These are phyloP conservation scores for Neosilurus mollespiculum DNA, from an alignment of 2,797 vertebrate species.

Conservation along the genomic window DNA sequence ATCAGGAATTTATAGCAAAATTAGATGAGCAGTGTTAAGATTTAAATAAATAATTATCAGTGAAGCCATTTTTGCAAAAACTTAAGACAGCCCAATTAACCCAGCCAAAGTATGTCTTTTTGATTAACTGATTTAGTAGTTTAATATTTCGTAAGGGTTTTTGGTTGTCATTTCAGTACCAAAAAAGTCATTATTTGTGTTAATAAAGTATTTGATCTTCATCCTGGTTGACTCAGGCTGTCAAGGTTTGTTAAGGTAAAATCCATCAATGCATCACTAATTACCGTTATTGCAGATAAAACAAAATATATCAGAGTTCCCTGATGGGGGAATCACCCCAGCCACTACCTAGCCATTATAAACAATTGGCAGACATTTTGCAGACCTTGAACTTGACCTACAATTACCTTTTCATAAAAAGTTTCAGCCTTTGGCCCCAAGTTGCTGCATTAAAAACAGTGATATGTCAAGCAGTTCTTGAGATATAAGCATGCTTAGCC, in stretches of 20 bases:
- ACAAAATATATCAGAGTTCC: too few relatives aligned
- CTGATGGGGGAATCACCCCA: too few relatives aligned
- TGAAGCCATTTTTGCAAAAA: neutral
- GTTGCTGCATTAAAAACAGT: too few relatives aligned
- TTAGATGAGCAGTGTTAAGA: neutral
- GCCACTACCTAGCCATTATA: too few relatives aligned
- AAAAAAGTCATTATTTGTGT: slow-evolving; percentile 17
- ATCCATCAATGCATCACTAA: too few relatives aligned
- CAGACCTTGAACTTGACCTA: too few relatives aligned
- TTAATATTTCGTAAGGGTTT: neutral
- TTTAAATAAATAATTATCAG: neutral
- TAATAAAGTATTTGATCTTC: slow-evolving; percentile 30
- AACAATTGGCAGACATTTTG: too few relatives aligned
- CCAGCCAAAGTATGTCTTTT: neutral
- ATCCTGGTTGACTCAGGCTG: neutral
- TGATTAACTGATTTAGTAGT: neutral
- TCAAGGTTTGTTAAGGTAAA: neutral
- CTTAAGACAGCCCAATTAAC: slow-evolving; percentile 7
- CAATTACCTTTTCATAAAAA: too few relatives aligned
- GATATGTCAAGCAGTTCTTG: too few relatives aligned
- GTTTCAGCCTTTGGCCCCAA: too few relatives aligned
- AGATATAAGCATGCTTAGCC: too few relatives aligned
- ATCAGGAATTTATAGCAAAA: neutral
- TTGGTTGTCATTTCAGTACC: slow-evolving; percentile 1
- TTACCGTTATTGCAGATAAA: neutral